Evolutionary conservation across 2,888 invertebrate genomes (phyloP), one percentile per base, ranked within the genome.

Genomic region (Pomacea canaliculata): DNA sequence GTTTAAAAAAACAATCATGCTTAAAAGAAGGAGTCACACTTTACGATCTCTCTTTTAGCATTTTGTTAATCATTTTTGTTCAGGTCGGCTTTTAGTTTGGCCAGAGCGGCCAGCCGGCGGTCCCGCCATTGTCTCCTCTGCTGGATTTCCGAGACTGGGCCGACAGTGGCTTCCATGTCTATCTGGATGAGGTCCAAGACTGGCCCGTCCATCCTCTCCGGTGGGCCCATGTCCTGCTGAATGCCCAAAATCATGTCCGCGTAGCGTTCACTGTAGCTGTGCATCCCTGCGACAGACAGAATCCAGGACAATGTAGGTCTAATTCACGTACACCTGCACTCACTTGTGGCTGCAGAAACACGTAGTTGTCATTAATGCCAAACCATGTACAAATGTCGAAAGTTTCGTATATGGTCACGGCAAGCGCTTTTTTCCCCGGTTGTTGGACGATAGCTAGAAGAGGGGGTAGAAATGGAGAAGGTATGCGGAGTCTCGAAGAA

Each of bases 71-170:
- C 63, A 63, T 12, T 27, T 27, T 73, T 69, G 37, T 83, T 80
- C 73, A 87, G 74, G 19, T 86, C 82, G 27, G 79, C 80, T 76
- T 89, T 89, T 9, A 90, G 83, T 79, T 87, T 89, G 19, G 89
- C 86, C 23, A 90, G 83, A n/a, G 84, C 85, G 1, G 87, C 84
- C n/a, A 90, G 80, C 60, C 87, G 80, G 12, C 78, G 80, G 80
- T 90, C 89, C 66, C 90, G 81, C 90, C 90, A 89, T 63, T 82
- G 76, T 70, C 89, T 78, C 51, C 88, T 79, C 23, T 84, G 83
- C 7, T 80, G 78, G 12, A 90, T 75, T 66, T 80, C 74, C n/a
- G 86, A 83, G 19, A 89, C 78, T 5, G 89, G 89, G 10, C 88
- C 80, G 1, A 76, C 81, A 62, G 80, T 71, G 7, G 76, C 65